Conservation (phyloP, 2,797 vertebrate species). For the Brachymystax lenok region DNA sequence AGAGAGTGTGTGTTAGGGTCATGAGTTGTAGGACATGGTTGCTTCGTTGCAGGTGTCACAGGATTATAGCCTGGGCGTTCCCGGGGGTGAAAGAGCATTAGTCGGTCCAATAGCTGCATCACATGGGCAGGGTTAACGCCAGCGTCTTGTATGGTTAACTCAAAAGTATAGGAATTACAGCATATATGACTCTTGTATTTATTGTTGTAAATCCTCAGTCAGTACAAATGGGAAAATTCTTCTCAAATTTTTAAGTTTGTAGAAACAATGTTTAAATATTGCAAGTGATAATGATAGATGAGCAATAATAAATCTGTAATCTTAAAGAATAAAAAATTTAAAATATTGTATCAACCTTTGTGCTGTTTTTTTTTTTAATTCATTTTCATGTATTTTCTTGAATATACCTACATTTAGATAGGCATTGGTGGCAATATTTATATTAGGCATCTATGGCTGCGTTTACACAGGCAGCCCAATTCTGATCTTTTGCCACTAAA, state of each 20-base stretch:
- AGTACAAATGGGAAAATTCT: slow-evolving; percentile 49
- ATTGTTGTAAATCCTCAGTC: slow-evolving; percentile 82
- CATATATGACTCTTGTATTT: slow-evolving; percentile 80
- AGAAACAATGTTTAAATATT: slow-evolving; percentile 85
- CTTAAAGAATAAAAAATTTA: slow-evolving; percentile 87
- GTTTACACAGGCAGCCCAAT: no score
- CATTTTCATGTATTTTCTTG: background rate
- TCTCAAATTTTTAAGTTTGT: slow-evolving; percentile 76
- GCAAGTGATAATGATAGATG: slow-evolving; percentile 93
- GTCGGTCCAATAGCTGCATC: slow-evolving; percentile 34
- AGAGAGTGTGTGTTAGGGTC: slow-evolving; percentile 16
- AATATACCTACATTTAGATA: no score
- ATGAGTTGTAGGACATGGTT: slow-evolving; percentile 48
- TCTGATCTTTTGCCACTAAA: no score
- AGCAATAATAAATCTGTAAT: slow-evolving; percentile 97
- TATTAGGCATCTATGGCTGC: no score
- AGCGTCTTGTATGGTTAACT: slow-evolving; percentile 81
- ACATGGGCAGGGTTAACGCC: slow-evolving; percentile 77
- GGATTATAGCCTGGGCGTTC: no score
- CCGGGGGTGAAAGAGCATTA: no score
- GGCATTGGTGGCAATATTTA: no score
- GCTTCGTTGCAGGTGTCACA: slow-evolving; percentile 57
- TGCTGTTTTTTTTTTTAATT: slow-evolving; percentile 15
- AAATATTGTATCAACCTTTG: slow-evolving; percentile 38
- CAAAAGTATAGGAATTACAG: slow-evolving; percentile 65